Evolutionary conservation across 1,140 invertebrate species (phyloP).

Genomic region (Pinna nobilis): DNA sequence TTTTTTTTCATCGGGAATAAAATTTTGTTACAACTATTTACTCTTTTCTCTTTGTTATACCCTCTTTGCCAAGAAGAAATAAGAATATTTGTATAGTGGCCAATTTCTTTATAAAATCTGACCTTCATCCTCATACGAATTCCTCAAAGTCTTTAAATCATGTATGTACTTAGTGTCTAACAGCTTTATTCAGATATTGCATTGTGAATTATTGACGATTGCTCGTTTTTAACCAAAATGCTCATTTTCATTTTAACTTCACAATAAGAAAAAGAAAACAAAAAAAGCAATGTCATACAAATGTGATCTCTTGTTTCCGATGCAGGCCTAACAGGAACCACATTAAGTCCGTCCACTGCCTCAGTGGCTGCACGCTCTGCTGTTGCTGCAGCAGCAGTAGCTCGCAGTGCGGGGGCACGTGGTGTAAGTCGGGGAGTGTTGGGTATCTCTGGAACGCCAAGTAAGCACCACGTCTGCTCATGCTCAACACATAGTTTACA

Average conservation of each 20-base stretch:
- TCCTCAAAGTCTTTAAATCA: too few relatives aligned
- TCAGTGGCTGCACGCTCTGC: constrained; percentile 19
- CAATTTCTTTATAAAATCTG: constrained; percentile 9
- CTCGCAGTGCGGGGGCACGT: constrained; percentile 17
- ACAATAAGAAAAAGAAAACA: too few relatives aligned
- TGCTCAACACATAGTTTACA: too few relatives aligned
- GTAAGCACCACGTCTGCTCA: constrained; percentile 29
- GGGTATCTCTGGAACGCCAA: constrained; percentile 23
- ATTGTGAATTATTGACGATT: too few relatives aligned
- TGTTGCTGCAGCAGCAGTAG: constrained; percentile 22
- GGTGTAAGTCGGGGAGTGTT: constrained; percentile 23
- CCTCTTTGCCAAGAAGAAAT: not conserved
- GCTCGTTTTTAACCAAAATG: too few relatives aligned
- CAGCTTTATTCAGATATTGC: too few relatives aligned
- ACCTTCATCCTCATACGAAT: too few relatives aligned
- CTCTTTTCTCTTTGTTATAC: constrained; percentile 6
- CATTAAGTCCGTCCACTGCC: not conserved
- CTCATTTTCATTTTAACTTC: too few relatives aligned
- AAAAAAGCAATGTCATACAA: too few relatives aligned
- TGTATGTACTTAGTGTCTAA: too few relatives aligned
- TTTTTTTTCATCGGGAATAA: constrained; percentile 16
- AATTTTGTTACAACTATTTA: constrained; percentile 22
- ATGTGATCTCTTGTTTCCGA: too few relatives aligned
- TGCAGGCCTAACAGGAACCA: constrained; percentile 7
- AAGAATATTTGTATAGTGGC: not conserved